Conservation (phyloP, 2,113 vertebrate genomes). For the Neoarius graeffei region DNA sequence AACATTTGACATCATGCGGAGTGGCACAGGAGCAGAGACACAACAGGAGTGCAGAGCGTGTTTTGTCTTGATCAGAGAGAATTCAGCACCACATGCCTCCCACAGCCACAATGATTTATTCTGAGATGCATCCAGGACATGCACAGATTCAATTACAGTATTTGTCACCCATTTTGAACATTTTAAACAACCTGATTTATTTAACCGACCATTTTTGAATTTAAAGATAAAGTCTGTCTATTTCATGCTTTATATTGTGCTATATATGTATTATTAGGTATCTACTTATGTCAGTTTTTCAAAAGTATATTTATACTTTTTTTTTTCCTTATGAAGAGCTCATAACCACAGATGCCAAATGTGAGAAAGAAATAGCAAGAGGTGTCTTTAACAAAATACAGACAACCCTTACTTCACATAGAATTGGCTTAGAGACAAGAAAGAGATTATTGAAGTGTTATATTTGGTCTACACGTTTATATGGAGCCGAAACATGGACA, state of each 20-base stretch:
- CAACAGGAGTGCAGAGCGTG: conserved; percentile 44
- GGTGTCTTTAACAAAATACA: too few species aligned
- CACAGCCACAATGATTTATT: conserved; percentile 9
- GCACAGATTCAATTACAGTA: neutral
- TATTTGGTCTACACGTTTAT: too few species aligned
- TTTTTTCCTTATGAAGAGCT: neutral
- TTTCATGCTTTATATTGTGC: neutral
- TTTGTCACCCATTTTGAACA: neutral
- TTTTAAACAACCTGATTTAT: neutral
- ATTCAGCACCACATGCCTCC: conserved; percentile 20
- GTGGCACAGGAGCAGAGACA: conserved; percentile 39
- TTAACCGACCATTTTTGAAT: neutral
- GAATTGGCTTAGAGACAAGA: too few species aligned
- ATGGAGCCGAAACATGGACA: too few species aligned
- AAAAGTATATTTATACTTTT: neutral
- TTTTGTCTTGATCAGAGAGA: conserved; percentile 48
- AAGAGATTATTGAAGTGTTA: too few species aligned
- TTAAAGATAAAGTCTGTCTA: neutral
- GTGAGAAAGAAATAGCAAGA: too few species aligned
- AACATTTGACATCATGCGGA: conserved; percentile 43
- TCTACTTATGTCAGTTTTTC: neutral
- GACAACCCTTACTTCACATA: too few species aligned
- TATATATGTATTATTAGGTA: neutral
- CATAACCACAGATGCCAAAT: too few species aligned
- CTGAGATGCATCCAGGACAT: neutral